Conservation (phyloP, 2,113 vertebrate species). For the Capreolus pygargus region DNA sequence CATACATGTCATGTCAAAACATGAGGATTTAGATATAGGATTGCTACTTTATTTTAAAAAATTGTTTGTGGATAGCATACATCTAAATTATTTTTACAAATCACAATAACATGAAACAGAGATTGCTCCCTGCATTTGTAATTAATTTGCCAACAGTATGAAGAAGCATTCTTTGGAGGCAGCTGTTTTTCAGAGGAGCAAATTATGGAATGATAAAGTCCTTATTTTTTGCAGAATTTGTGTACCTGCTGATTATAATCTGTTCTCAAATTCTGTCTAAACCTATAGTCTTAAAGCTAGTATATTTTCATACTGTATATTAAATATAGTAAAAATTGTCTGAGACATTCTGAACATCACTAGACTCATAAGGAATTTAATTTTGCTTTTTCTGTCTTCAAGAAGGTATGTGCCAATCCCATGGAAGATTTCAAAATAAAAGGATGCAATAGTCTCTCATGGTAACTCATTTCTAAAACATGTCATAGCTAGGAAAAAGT, state of each 20-base stretch:
- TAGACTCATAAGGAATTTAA: not conserved
- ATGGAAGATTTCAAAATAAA: conserved; percentile 32
- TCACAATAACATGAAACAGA: conserved; percentile 36
- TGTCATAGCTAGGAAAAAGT: not conserved
- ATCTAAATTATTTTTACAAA: conserved; percentile 55
- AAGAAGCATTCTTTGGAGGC: conserved; percentile 24
- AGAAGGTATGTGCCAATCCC: not conserved
- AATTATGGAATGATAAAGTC: conserved; percentile 39
- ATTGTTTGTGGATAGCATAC: not conserved
- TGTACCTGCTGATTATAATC: conserved; percentile 38
- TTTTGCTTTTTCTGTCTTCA: not conserved
- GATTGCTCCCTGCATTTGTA: conserved; percentile 41
- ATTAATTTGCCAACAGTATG: conserved; percentile 43
- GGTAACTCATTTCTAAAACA: not conserved
- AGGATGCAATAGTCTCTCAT: not conserved
- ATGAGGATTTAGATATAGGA: conserved; percentile 11
- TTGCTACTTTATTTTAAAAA: not conserved
- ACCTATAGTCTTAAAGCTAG: not conserved
- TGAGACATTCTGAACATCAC: conserved; percentile 2
- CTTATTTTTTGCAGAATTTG: conserved; percentile 8
- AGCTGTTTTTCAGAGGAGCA: conserved; percentile 42
- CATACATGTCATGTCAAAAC: not conserved
- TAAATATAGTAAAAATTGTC: conserved; percentile 1
- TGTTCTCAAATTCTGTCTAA: conserved; percentile 47
- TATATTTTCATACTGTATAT: not conserved